Evolutionary conservation across 1,140 invertebrate genomes (phyloP).

Genomic region (Drosophila equinoxialis): DNA sequence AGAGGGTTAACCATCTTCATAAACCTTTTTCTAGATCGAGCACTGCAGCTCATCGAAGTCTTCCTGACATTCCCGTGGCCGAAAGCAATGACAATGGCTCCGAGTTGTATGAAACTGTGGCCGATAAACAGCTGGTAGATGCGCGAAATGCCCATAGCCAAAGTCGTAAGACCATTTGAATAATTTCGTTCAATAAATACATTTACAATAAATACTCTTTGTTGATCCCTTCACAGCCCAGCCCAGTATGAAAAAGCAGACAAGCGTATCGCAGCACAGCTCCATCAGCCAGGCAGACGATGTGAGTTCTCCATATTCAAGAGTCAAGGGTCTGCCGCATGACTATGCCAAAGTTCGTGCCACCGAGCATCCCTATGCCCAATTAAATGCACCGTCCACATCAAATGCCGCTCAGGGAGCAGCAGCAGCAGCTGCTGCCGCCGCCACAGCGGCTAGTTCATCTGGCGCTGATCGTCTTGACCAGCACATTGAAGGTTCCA

Average conservation of each 20-base stretch:
- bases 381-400: constrained; percentile 84
- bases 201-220: background rate
- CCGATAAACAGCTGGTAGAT: constrained; percentile 84
- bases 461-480: constrained; percentile 43
- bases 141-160: constrained; percentile 63
- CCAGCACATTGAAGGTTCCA: constrained; percentile 53
- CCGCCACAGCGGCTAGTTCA: constrained; percentile 27
- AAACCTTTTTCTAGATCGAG: constrained; percentile 59
- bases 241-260: constrained; percentile 78
- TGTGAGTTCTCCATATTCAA: constrained; percentile 85
- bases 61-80: constrained; percentile 87
- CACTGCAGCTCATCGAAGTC: constrained; percentile 85
- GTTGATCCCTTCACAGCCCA: constrained; percentile 49
- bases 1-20: background rate
- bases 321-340: constrained; percentile 84
- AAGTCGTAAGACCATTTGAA: constrained; percentile 63
- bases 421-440: constrained; percentile 46
- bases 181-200: background rate
- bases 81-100: constrained; percentile 85
- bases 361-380: constrained; percentile 88
- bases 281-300: constrained; percentile 86
- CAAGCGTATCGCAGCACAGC: constrained; percentile 85
- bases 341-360: constrained; percentile 84
- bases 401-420: constrained; percentile 53
- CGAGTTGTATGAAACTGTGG: constrained; percentile 88